Base-by-base conservation (phyloP, 35 echinoderm and acorn worm species). In the Lytechinus variegatus region DNA sequence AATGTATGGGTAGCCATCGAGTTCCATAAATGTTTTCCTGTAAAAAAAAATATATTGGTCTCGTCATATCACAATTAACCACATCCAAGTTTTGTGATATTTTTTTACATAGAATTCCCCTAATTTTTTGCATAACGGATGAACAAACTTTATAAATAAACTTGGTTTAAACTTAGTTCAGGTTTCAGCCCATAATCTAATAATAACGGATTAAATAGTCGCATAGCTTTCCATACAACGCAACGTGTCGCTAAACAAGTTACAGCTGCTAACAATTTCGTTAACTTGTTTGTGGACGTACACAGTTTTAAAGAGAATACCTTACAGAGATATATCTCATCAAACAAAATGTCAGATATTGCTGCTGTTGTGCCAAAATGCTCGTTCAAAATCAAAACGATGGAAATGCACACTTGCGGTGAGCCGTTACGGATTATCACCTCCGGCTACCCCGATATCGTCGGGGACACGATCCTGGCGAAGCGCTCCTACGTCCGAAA, bases 401-500 rank as follows among this genome's bases (percentile, higher is more conserved):
- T 99, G 54, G 98, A 99, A 95, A 99, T 99, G 98, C 98, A 99
- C 92, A 99, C 98, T 33, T 95, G 97, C 24, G 98, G 98, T 54
- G 98, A 98, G 54, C 97, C 98, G 6, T 21, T 99, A 16, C 96
- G 98, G 24, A 97, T 99, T 29, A 94, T 99, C 33, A 21, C 95
- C 7, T 97, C 97, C n/a, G 98, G 97, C 60, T 99, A 97, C 79
- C 97, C 98, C 10, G 33, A 94, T 55, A 71, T 98, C 44, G 27
- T 92, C 53, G 97, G 97, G 7, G 94, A 95, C 33, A 98, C 96
- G 9, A 99, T 99, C 9, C 61, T 99, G 10, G 95, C 95, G 55
- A 99, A 99, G 57, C 89, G 96, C 79, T 92, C 92, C 5, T 99
- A 96, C 96, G 97, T 87, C 7, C 97, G 94, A 55, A 94, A 98